Conservation (phyloP, 2,888 invertebrate species). For the Drosophila borborema region DNA sequence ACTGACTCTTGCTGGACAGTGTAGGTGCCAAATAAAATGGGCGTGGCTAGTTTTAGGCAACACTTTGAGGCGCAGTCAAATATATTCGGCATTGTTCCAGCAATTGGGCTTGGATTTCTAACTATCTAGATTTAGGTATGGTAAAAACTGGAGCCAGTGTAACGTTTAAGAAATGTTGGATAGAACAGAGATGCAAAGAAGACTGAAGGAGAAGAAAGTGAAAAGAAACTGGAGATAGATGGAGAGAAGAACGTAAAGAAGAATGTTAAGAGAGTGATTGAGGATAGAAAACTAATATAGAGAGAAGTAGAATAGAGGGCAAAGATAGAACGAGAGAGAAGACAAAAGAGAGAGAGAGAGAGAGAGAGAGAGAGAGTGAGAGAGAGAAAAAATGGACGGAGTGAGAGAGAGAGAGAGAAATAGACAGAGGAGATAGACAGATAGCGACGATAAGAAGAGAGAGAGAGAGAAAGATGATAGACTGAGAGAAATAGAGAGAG, state of each 20-base stretch:
- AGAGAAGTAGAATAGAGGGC: background rate
- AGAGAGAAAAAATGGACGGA: no score
- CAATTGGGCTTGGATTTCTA: background rate
- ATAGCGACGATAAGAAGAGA: no score
- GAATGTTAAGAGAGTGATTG: background rate
- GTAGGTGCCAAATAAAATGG: slow-evolving; percentile 49
- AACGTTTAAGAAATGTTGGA: slow-evolving; percentile 16
- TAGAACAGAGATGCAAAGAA: background rate
- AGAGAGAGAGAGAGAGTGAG: background rate
- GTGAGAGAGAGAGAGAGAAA: no score
- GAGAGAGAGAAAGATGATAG: no score
- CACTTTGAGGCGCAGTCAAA: slow-evolving; percentile 15
- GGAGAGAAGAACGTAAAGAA: no score
- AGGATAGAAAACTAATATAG: background rate
- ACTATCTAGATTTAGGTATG: background rate
- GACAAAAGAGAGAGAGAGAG: background rate
- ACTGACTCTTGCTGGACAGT: slow-evolving; percentile 15
- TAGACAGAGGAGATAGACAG: no score
- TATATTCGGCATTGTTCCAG: background rate
- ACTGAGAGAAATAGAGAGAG: no score
- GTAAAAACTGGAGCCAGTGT: slow-evolving; percentile 3
- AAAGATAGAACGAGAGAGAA: background rate
- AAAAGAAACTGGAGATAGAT: background rate
- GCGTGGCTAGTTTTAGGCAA: slow-evolving; percentile 34
- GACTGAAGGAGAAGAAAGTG: background rate